Conservation (phyloP, 2,888 invertebrate species). For the Volucella inanis region DNA sequence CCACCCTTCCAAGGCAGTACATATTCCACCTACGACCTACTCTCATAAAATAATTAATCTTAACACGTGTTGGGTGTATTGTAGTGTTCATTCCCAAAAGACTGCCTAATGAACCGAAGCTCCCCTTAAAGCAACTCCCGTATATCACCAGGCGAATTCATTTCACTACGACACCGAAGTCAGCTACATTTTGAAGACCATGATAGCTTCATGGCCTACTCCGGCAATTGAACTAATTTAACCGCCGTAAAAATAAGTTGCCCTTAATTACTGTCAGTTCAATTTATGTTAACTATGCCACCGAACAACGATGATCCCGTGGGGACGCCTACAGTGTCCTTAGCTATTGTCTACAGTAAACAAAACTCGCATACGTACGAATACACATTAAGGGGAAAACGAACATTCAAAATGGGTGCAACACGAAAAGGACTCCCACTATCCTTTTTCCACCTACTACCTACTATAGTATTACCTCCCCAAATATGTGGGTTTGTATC, state of each 20-base stretch:
- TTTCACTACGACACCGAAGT: too few relatives aligned
- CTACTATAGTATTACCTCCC: too few relatives aligned
- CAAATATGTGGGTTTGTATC: neutral
- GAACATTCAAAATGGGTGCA: constrained; percentile 36
- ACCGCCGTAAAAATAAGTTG: constrained; percentile 64
- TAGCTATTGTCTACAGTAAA: constrained; percentile 43
- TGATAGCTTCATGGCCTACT: neutral
- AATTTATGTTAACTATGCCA: constrained; percentile 61
- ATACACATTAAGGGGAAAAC: neutral
- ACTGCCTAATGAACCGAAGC: neutral
- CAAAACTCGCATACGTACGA: constrained; percentile 7
- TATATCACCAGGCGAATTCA: too few relatives aligned
- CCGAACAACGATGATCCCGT: constrained; percentile 58
- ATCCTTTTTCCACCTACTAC: neutral
- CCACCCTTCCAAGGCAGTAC: too few relatives aligned
- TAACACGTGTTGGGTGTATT: neutral
- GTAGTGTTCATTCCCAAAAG: neutral
- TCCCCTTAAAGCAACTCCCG: neutral
- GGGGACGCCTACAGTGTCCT: constrained; percentile 50
- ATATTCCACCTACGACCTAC: neutral
- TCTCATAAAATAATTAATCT: neutral
- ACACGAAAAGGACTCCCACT: constrained; percentile 20
- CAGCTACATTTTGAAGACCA: too few relatives aligned
- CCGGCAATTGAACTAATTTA: constrained; percentile 56
- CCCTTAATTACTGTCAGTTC: constrained; percentile 69